Base-by-base conservation (phyloP, 2,113 vertebrate genomes). In the Xiphophorus maculatus region DNA sequence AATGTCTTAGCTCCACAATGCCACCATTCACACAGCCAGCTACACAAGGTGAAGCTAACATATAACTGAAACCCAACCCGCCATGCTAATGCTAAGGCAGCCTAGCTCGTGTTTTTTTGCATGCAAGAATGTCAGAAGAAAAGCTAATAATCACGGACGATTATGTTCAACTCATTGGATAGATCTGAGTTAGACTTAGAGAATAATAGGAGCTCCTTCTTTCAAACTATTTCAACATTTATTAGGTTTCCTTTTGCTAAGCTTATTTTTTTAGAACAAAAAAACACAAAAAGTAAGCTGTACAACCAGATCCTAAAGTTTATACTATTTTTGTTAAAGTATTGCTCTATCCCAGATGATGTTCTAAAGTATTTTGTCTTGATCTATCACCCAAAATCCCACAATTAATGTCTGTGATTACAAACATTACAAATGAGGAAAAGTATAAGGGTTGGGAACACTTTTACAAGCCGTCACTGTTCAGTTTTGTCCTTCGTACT, bases 1-100 rank as follows among this genome's bases (percentile, higher is more conserved):
- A 76, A 77, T 58, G 62, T 51, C 58, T 14, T 35, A 17, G 19
- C 54, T 78, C 51, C 5, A 90, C 89, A 92, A 88, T 86, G 33
- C 68, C 22, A 0, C 54, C 82, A 87, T 90, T 91, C 82, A 90
- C 13, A 9, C 63, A 17, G 22, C 22, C 28, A 17, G 35, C 32
- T 0, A 22, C 22, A 42, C 3, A 33, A 71, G 37, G 69, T 58
- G 19, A 62, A 73, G 73, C 71, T 81, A 81, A 75, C 35, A 5
- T 48, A 62, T 15, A 78, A 25, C 71, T 75, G 87, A 82, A 89
- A 86, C 80, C 64, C 63, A 67, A 86, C 42, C 73, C 75, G 71
- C 11, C 22, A 25, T 11, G 82, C 83, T 84, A 72, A 82, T 22
- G 65, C 70, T 78, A 71, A 84, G 65, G 75, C 74, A 27, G 40